phyloP scores from a whole-genome alignment of 2,113 vertebrate genomes.

The Platysternon megacephalum region DNA sequence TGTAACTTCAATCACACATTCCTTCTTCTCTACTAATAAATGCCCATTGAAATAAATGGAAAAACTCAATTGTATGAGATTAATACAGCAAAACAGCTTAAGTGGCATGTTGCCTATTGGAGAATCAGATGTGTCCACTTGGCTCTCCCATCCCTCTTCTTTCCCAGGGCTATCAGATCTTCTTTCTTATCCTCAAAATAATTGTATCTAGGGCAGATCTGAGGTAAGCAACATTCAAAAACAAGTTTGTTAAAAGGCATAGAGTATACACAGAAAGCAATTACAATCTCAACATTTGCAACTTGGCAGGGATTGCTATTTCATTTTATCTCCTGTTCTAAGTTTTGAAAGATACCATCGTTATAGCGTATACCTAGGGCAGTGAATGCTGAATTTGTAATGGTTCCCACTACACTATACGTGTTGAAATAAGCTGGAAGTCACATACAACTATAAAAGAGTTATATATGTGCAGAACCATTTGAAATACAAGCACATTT shows the following conservation, averaged over 20 bases:
- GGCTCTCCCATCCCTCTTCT: not conserved
- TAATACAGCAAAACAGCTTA: conserved; percentile 17
- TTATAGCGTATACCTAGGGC: accelerated
- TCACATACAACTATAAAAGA: not conserved
- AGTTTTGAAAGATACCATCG: not conserved
- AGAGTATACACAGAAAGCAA: not conserved
- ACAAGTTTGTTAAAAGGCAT: not conserved
- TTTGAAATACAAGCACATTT: not conserved
- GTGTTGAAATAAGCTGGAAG: not conserved
- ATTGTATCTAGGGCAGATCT: not conserved
- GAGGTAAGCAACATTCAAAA: not conserved
- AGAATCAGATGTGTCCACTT: not conserved
- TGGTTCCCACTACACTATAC: not conserved
- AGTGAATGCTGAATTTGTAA: not conserved
- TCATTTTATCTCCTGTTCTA: not conserved
- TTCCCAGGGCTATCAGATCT: not conserved
- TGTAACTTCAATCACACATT: conserved; percentile 5
- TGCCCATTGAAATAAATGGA: conserved; percentile 35
- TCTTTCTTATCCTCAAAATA: not conserved
- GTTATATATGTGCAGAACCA: not conserved
- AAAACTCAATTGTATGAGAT: conserved; percentile 3
- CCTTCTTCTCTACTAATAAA: not conserved
- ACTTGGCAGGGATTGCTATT: not conserved
- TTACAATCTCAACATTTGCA: not conserved
- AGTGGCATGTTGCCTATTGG: not conserved